Base-by-base conservation (phyloP, 2,113 vertebrate species). In the Callocephalon fimbriatum region DNA sequence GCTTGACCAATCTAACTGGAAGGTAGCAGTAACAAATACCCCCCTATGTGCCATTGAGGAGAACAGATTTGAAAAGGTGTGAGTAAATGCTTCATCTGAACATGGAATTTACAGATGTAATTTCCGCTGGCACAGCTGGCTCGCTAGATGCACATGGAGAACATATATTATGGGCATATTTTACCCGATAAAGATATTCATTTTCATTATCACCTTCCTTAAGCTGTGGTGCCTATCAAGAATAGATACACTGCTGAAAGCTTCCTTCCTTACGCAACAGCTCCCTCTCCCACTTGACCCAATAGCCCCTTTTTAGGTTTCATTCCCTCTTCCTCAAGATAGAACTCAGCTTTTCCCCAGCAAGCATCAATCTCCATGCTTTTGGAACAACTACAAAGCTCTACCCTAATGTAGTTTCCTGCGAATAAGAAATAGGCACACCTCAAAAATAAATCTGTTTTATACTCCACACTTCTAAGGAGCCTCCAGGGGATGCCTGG, bases 71-170 rank as follows among this genome's bases (percentile, higher is more conserved):
- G 51, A 16, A n/a, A 26, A 59, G 71, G 17, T 65, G 35, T 3
- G 40, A 68, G n/a, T 70, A 47, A 92, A 84, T 14, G 12, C 25
- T 62, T 73, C 62, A 68, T 10, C 42, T 38, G 26, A 89, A 70
- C 0, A 1, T 3, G 51, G 66, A 20, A 44, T 51, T 76, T 35
- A 76, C 35, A 76, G 62, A 13, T 10, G 21, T 15, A 40, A 12
- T 15, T 87, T 54, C 91, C 59, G 56, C 66, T 48, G 62, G 62
- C 71, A 45, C 15, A 74, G 76, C 31, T 61, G 53, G 4, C 16
- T 67, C 6, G 0, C 32, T 29, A 26, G 32, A 18, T 0, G 0
- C 10, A 14, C 2, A 0, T 15, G 42, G 31, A 50, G 18, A 6
- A 67, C 19, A 10, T 6, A 9, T 0, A 42, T n/a, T n/a, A 74